Percentiles rank a stretch among this genome's conserved stretches.
phyloP scores from a whole-genome alignment of 2,888 invertebrate species.

The Philaethria dido region DNA sequence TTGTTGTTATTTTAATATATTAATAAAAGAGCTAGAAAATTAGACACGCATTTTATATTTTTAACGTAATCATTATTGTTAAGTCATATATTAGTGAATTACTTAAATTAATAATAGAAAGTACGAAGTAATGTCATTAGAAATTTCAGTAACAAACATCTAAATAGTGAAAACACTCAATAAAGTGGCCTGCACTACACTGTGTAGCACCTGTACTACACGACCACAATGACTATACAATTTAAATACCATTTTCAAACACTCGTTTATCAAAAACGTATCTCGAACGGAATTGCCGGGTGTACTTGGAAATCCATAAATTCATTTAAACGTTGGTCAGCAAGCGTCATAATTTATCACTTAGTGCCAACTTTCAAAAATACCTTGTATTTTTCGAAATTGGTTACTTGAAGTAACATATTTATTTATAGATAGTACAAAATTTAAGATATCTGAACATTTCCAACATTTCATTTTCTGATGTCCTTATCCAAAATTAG shows the following conservation, averaged over 20 bases:
- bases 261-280: constrained; percentile 23
- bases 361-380: constrained; percentile 16
- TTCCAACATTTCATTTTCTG: no score
- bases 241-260: constrained; percentile 7
- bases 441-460: background rate
- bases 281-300: constrained; percentile 18
- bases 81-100: no score
- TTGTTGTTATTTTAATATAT: no score
- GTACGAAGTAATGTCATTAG: no score
- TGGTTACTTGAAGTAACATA: background rate
- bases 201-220: background rate
- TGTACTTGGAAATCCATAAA: constrained; percentile 24
- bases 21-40: no score
- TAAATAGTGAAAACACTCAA: no score
- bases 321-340: constrained; percentile 22
- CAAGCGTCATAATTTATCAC: constrained; percentile 17
- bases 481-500: no score
- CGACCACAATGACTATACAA: background rate
- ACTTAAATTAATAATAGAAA: no score
- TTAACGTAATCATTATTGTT: no score
- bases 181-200: no score
- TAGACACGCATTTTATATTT: no score
- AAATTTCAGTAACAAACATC: no score
- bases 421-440: background rate
- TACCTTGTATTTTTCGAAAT: constrained; percentile 5